Conservation (phyloP, 2,888 invertebrate species). For the Aethes cnicana region DNA sequence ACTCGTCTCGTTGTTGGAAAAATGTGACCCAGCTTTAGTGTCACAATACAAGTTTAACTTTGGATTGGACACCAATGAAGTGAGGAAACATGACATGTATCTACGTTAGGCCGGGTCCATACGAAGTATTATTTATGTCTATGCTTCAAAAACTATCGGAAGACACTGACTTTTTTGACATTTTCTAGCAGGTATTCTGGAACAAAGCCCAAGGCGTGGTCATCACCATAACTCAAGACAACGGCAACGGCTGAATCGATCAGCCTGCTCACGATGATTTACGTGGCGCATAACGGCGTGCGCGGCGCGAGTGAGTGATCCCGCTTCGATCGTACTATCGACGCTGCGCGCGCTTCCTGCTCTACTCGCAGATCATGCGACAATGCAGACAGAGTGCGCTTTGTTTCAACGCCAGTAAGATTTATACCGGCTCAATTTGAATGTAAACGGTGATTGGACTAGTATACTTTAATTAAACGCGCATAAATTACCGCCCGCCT, state of each 20-base stretch:
- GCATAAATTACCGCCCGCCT: conserved; percentile 62
- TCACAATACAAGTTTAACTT: no score
- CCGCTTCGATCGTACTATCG: conserved; percentile 13
- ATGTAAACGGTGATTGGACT: not conserved
- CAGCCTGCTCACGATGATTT: conserved; percentile 16
- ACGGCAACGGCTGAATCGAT: conserved; percentile 22
- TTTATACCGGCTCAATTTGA: not conserved
- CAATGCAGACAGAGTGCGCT: not conserved
- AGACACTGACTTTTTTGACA: no score
- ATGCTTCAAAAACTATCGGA: no score
- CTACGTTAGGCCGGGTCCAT: no score
- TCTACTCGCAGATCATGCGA: conserved; percentile 24
- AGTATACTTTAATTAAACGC: conserved; percentile 72
- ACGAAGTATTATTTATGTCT: no score
- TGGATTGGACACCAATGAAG: no score
- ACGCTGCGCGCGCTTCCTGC: conserved; percentile 56
- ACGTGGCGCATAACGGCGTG: conserved; percentile 18
- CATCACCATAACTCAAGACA: conserved; percentile 15
- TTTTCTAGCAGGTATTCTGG: no score
- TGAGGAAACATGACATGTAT: no score
- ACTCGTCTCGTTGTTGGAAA: no score
- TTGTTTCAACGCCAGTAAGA: not conserved
- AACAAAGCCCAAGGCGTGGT: conserved; percentile 5
- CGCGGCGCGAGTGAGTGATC: conserved; percentile 28
- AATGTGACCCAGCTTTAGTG: no score